Base-by-base conservation (phyloP, 1,140 invertebrate genomes). In the Drosophila virilis region DNA sequence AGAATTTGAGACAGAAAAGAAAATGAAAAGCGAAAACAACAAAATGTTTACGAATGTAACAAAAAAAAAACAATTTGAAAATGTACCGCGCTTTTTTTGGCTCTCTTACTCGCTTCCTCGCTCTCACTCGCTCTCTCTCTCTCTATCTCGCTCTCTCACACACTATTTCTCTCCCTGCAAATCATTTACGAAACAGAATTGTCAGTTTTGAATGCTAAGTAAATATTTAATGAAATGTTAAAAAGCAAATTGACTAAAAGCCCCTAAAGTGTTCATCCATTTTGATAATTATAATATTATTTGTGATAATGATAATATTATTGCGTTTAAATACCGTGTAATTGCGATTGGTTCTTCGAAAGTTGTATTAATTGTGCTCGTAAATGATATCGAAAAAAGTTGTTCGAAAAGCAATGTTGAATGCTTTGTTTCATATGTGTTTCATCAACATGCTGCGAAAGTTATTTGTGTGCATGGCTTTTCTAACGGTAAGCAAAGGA, bases 401-500 rank as follows among this genome's bases (percentile, higher is more conserved):
- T n/a, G 33, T 32, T 28, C 1, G 22, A 50, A 17, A 28, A 12
- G 10, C 5, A 35, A 17, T 7, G 6, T 2, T 6, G 22, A 10
- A 1, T 12, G 6, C 2, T 32, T 43, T 6, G 9, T 17, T 17
- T 60, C 33, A 60, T 37, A 22, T 22, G 3, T 2, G 15, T 6
- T 37, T 48, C 10, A 8, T 6, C 58, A 60, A 35, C 8, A 60
- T 60, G 43, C 6, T 45, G 13, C 37, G 7, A 13, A 9, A n/a
- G 51, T 54, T 43, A 15, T 8, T 65, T 13, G 42, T 42, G 5
- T 42, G 9, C 12, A 1, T 37, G 15, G 10, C 45, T 54, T 22
- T 71, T 59, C n/a, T 69, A 13, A 28, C 13, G 32, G 66, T 69
- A 28, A 52, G 32, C n/a, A 43, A 13, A n/a, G 8, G 13, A 51